Conservation (phyloP, 2,888 invertebrate species). For the Trachelus troglodyta region DNA sequence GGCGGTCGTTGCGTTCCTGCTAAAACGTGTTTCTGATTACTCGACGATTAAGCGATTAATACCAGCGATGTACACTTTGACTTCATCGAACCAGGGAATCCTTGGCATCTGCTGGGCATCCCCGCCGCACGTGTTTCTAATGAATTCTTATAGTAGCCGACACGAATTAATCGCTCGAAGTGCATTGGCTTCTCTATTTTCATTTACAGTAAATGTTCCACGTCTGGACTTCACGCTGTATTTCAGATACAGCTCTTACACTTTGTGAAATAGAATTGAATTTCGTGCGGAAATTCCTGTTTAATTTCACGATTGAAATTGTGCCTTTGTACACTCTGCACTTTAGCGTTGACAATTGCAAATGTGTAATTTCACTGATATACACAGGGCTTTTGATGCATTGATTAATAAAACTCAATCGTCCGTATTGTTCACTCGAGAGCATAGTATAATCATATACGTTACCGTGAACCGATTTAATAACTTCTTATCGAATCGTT, state of each 20-base stretch:
- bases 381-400: neutral
- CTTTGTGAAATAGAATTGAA: neutral
- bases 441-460: neutral
- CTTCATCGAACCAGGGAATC: neutral
- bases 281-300: neutral
- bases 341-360: neutral
- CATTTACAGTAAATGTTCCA: neutral
- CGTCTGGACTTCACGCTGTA: no score
- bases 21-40: slow-evolving; percentile 25
- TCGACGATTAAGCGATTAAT: slow-evolving; percentile 24
- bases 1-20: neutral
- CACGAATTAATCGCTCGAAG: slow-evolving; percentile 34
- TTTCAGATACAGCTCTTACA: neutral
- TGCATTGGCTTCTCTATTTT: neutral
- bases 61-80: neutral
- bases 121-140: neutral
- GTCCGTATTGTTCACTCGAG: neutral
- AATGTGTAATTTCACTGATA: neutral
- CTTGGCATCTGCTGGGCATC: neutral
- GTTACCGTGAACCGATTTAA: neutral
- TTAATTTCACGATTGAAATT: neutral
- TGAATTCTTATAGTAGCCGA: slow-evolving; percentile 6
- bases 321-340: neutral
- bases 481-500: neutral
- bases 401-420: neutral